Base-by-base conservation (phyloP, 2,113 vertebrate species). In the Brienomyrus longianalis region DNA sequence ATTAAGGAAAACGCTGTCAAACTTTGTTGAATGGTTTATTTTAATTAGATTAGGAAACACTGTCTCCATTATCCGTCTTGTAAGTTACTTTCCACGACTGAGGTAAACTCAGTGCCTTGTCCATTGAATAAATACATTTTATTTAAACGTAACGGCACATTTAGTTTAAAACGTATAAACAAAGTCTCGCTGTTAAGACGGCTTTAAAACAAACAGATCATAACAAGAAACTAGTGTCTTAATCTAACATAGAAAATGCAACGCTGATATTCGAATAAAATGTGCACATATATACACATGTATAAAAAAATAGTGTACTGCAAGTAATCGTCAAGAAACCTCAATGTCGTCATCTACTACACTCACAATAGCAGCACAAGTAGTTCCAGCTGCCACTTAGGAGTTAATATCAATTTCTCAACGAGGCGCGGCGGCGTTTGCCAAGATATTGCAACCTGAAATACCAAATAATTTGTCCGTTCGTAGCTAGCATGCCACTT, bases 361-460 rank as follows among this genome's bases (percentile, higher is more conserved):
- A 90, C 89, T 89, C 62, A 83, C 83, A 86, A 89, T 89, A 89
- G 90, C 90, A 85, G 51, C 56, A 56, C 88, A 88, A 90, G 90
- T 31, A 89, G 70, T 47, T 74, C 45, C 6, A 88, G 90, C 35
- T 85, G 88, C 89, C 89, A 89, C 86, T 50, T 86, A 84, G 88
- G 89, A 86, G n/a, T 80, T 89, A 90, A 66, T 92, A 93, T 83
- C 91, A 91, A 19, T 88, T 88, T 77, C 48, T 91, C 89, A 90
- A 89, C 59, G 70, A 88, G 89, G 87, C 89, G 88, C 88, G 15
- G 83, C 90, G 89, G 89, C 90, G 89, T 90, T 87, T 92, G 92
- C 92, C 90, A 91, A 90, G 47, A 92, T 89, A 85, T 92, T 88
- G 93, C 93, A 93, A 62, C 92, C 93, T 92, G 88, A 77, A 89